These are phyloP conservation scores for Paradoxurus hermaphroditus DNA, from an alignment of 2,113 vertebrate genomes.

Conservation along the genomic window DNA sequence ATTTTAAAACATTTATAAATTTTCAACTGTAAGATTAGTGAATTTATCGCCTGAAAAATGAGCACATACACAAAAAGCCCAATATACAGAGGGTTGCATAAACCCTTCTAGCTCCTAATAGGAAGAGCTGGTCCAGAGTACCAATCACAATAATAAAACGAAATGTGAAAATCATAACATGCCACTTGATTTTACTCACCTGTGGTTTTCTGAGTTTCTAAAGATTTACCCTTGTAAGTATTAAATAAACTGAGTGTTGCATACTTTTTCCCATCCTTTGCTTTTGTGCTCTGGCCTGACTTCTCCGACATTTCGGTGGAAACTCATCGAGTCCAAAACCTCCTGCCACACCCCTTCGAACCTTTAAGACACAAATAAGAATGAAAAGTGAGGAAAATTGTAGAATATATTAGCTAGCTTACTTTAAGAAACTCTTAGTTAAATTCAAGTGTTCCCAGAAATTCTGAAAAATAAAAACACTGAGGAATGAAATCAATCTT, in stretches of 20 bases:
- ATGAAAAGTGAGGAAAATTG: not conserved
- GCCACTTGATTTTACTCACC: slow-evolving; percentile 83
- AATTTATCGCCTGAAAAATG: not conserved
- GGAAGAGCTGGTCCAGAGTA: not conserved
- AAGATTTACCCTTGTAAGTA: slow-evolving; percentile 98
- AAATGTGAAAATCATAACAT: not conserved
- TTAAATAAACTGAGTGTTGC: slow-evolving; percentile 99
- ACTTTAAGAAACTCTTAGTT: not conserved
- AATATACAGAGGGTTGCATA: not conserved
- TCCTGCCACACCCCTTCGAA: slow-evolving; percentile 90
- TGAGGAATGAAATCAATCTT: not conserved
- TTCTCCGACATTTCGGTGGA: slow-evolving; percentile 99
- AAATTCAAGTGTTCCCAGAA: slow-evolving; percentile 14
- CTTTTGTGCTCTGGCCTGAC: slow-evolving; percentile 99
- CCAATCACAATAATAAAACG: not conserved
- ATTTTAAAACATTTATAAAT: not conserved
- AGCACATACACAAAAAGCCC: not conserved
- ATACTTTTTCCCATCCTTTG: slow-evolving; percentile 99
- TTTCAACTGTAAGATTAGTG: not conserved
- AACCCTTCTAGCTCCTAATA: not conserved
- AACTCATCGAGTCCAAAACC: slow-evolving; percentile 99
- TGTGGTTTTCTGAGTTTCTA: slow-evolving; percentile 99
- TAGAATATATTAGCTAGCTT: not conserved
- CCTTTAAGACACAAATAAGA: slow-evolving; percentile 74
- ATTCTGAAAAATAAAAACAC: not conserved